phyloP scores from a whole-genome alignment of 2,797 vertebrate genomes.

The Phaenicophaeus curvirostris region DNA sequence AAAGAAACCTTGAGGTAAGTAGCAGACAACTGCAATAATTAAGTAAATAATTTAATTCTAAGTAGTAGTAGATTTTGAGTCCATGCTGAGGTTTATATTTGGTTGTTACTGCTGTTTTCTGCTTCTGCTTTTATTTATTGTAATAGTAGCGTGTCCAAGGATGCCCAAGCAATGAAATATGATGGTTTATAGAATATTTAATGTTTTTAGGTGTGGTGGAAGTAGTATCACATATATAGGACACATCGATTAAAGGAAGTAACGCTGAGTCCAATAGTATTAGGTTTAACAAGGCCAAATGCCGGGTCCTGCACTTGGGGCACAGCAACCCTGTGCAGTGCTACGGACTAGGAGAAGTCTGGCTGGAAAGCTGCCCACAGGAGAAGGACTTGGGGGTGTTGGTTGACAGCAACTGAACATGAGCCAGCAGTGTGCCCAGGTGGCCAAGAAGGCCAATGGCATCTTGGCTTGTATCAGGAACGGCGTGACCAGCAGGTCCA shows the following conservation, averaged over 20 bases:
- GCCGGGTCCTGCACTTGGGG: too few species aligned
- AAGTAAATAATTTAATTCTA: neutral
- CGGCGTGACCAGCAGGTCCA: too few species aligned
- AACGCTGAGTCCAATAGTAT: too few species aligned
- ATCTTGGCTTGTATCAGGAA: too few species aligned
- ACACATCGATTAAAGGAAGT: neutral
- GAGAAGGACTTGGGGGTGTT: too few species aligned
- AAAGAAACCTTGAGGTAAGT: slow-evolving; percentile 92
- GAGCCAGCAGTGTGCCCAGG: too few species aligned
- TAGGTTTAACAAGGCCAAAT: too few species aligned
- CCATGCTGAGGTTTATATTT: neutral
- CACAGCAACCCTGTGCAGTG: too few species aligned
- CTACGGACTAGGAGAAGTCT: too few species aligned
- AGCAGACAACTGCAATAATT: neutral
- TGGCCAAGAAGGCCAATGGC: too few species aligned
- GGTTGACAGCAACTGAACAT: too few species aligned
- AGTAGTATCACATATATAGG: neutral
- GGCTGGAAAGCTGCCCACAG: too few species aligned
- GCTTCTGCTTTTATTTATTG: neutral
- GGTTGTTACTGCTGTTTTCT: neutral
- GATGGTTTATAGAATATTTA: neutral
- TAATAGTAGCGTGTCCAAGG: neutral
- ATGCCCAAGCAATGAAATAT: neutral
- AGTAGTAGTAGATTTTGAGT: neutral
- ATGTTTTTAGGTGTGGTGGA: neutral